These are phyloP conservation scores for Cataglyphis livida DNA, from an alignment of 2,888 invertebrate genomes.

Conservation along the genomic window DNA sequence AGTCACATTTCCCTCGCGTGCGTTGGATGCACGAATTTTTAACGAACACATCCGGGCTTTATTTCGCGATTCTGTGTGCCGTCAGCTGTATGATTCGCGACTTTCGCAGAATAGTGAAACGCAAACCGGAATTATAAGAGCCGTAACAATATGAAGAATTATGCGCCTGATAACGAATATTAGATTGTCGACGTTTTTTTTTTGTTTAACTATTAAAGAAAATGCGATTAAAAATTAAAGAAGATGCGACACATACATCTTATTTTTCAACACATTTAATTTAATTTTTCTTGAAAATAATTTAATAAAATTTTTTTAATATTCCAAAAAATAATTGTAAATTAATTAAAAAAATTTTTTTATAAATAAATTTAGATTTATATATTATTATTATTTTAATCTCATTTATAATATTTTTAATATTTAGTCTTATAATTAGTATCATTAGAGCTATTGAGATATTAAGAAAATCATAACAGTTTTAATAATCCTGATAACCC, in stretches of 20 bases:
- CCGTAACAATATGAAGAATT: neutral
- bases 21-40: neutral
- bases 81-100: neutral
- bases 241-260: too few relatives aligned
- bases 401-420: neutral
- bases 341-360: neutral
- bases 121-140: neutral
- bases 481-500: neutral
- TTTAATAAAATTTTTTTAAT: too few relatives aligned
- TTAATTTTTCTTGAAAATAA: neutral
- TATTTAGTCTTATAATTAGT: neutral
- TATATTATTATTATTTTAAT: conserved; percentile 1
- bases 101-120: neutral
- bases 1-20: neutral
- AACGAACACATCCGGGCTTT: neutral
- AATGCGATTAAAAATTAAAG: neutral
- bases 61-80: neutral
- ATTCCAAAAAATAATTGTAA: neutral
- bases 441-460: neutral
- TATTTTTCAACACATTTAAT: too few relatives aligned
- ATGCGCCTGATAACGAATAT: neutral
- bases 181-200: neutral
- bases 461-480: neutral
- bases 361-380: conserved; percentile 1
- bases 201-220: neutral